Base-by-base conservation (phyloP, 2,113 vertebrate species). In the Mohoua ochrocephala region DNA sequence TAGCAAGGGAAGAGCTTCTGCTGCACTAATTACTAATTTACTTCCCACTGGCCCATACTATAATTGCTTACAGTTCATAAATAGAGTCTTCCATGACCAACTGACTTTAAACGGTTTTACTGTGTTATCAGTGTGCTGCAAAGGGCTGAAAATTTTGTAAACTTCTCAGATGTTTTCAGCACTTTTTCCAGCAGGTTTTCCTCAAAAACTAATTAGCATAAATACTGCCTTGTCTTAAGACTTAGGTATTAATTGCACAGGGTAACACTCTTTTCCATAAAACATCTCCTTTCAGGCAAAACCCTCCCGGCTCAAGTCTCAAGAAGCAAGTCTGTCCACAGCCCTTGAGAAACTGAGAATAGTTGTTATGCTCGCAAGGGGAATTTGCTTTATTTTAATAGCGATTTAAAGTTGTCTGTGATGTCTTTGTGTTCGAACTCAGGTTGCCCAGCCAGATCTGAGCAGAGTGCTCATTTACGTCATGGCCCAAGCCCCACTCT, bases 321-420 rank as follows among this genome's bases (percentile, higher is more conserved):
- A 39, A 41, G 67, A 56, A 47, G 15, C 10, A 56, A 30, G 68
- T 64, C 31, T 73, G 28, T 42, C 65, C 56, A 65, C 9, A 76
- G 44, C 7, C 30, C 65, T 44, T 7, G 20, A 60, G 39, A 89
- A 61, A 39, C 7, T 27, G 10, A 57, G 23, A 54, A 5, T 2
- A 47, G 24, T 1, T 37, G 26, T 15, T 39, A 35, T 0, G 1
- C 11, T 89, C 2, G 0, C 31, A 49, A 71, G 21, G 21, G 11
- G 0, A 0, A 64, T 68, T 37, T 56, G 15, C 35, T 79, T 75
- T 45, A 63, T 64, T 84, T 78, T 57, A 69, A 24, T 2, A 53
- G 41, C 57, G 6, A 31, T 54, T 54, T 83, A 37, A 87, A 61
- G 23, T 2, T 39, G 27, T 3, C 45, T 74, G 9, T 5, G 2